phyloP scores from a whole-genome alignment of 2,113 vertebrate genomes.

The Oxyura jamaicensis region DNA sequence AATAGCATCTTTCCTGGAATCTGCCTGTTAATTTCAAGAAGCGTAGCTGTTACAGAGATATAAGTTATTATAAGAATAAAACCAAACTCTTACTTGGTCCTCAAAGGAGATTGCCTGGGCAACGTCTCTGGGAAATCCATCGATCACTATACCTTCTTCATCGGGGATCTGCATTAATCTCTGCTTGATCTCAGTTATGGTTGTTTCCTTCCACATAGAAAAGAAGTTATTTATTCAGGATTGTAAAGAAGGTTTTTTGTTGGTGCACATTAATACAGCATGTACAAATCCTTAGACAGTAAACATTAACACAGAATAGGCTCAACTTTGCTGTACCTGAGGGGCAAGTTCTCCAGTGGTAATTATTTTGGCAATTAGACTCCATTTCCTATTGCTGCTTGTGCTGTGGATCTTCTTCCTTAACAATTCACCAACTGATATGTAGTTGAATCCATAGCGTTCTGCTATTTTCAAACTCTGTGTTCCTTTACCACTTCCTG shows the following conservation, averaged over 20 bases:
- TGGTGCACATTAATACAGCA: not conserved
- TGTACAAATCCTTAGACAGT: not conserved
- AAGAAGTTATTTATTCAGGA: constrained; percentile 1
- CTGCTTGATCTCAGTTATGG: constrained; percentile 99
- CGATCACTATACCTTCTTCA: constrained; percentile 93
- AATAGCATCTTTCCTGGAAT: constrained; percentile 32
- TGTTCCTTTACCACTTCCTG: constrained; percentile 97
- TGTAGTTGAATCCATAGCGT: constrained; percentile 94
- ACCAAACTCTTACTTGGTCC: constrained; percentile 88
- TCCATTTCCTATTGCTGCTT: constrained; percentile 98
- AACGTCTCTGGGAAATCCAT: constrained; percentile 96
- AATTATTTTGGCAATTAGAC: constrained; percentile 98
- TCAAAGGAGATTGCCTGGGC: constrained; percentile 97
- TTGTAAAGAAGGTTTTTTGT: not conserved
- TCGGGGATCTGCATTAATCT: constrained; percentile 97
- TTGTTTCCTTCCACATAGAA: constrained; percentile 88
- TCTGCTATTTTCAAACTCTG: constrained; percentile 97
- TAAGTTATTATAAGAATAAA: constrained; percentile 47
- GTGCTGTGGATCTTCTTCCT: constrained; percentile 97
- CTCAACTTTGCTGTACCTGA: constrained; percentile 81
- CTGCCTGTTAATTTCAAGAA: constrained; percentile 3
- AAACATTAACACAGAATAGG: not conserved
- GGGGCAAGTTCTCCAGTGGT: constrained; percentile 97
- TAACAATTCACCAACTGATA: constrained; percentile 95
- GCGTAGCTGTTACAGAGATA: not conserved